Base-by-base conservation (phyloP, 2,797 vertebrate genomes). In the Lycodopsis pacificus region DNA sequence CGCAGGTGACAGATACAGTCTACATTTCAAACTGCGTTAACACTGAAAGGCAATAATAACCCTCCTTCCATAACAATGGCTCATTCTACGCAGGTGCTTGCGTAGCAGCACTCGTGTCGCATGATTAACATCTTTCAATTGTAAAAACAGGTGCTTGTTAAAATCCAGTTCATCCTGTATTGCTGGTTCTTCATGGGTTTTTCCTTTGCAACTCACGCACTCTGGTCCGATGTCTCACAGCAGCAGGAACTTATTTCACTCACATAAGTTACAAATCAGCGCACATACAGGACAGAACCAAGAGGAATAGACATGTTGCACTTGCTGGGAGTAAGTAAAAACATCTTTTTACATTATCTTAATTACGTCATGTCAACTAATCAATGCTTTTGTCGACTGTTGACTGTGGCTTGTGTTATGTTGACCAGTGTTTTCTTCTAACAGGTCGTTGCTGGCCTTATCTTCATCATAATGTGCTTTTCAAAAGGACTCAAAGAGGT, bases 381-480 rank as follows among this genome's bases (percentile, higher is more conserved):
- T 38, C 32, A 12, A 14, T 8, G 10, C 42, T 68, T 54, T 63
- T 1, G 0, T 68, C 3, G 27, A 10, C 8, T 13, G 7, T 67
- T 8, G 7, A 59, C 32, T 74, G 12, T 70, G 19, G 57, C 1
- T 7, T 10, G 5, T 25, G 6, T 66, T 11, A 54, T 71, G 30
- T 17, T 76, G 59, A 84, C 22, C 46, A n/a, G 0, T 77, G 34
- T 62, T 76, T 25, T 40, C 17, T 76, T 72, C 70, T 14, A 57
- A 58, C 10, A 95, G 94, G 79, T 71, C 5, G 53, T 90, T 53
- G 49, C 42, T 42, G 92, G 92, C 49, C 81, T 95, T 13, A 82
- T 95, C n/a, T 63, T 92, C n/a, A 38, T 94, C 67, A 91, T 95
- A 42, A 73, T 93, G 73, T 91, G 73, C 61, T 90, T 95, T 75